A percentile compares a stretch with the other conserved stretches of the same genome.
These are phyloP conservation scores for Aromia moschata DNA, from an alignment of 2,888 invertebrate genomes.

Conservation along the genomic window DNA sequence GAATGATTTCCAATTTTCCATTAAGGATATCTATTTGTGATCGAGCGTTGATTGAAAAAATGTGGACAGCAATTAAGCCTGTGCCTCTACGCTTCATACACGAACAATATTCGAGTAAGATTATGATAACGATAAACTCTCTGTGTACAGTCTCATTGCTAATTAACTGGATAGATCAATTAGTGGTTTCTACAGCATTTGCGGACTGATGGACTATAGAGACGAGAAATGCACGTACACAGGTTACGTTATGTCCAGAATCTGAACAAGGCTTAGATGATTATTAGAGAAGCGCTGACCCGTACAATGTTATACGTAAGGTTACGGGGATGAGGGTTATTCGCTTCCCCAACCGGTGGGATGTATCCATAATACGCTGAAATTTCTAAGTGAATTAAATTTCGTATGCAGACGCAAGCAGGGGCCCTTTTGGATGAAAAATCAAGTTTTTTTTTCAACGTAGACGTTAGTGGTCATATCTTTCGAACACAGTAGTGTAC, in stretches of 20 bases:
- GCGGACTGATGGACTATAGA: conserved; percentile 16
- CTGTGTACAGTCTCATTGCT: conserved; percentile 12
- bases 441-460: no score
- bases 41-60: conserved; percentile 5
- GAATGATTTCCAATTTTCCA: no score
- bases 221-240: conserved; percentile 28
- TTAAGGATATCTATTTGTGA: no score
- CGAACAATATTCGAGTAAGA: conserved; percentile 15
- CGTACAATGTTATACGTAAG: conserved; percentile 12
- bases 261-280: conserved; percentile 29
- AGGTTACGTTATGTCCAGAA: conserved; percentile 40
- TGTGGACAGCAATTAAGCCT: conserved; percentile 5
- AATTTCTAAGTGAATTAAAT: conserved; percentile 9
- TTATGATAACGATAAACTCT: conserved; percentile 4
- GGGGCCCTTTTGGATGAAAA: neutral
- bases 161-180: conserved; percentile 33
- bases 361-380: neutral
- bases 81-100: neutral
- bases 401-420: neutral
- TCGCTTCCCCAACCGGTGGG: conserved; percentile 10
- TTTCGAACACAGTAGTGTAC: no score
- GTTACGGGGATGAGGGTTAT: conserved; percentile 9
- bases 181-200: conserved; percentile 26
- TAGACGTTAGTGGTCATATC: no score
- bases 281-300: conserved; percentile 10